Base-by-base conservation (phyloP, 2,888 invertebrate species). In the Drosophila bunnanda region DNA sequence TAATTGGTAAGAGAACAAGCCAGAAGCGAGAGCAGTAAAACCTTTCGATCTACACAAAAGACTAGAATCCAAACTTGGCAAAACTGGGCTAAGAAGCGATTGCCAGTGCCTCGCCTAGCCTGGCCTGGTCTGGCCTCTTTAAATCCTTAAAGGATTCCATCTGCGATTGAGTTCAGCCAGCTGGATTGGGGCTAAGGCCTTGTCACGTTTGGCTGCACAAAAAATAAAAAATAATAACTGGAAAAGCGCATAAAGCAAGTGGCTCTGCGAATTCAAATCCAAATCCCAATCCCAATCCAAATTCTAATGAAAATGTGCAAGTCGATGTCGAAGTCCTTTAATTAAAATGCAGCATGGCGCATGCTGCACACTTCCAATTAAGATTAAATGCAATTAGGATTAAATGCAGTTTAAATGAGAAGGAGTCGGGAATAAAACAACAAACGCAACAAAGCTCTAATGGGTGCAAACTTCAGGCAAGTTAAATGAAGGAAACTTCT, bases 101-200 rank as follows among this genome's bases (percentile, higher is more conserved):
- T 44, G 41, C 17, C 39, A n/a, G n/a, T 12, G 22, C 44, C 20
- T 3, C 6, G 9, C 13, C 13, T 34, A 34, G 10, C n/a, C n/a
- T n/a, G n/a, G 36, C 17, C 10, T 17, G 2, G 17, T 15, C 2
- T 13, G 10, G 34, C 36, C 67, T 17, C 54, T 68, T 67, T 68
- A 67, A 67, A 44, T 67, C 68, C 67, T 67, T 67, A 20, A 67
- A 67, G 68, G 68, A 66, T 34, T 52, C 32, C 15, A 10, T 10
- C 34, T n/a, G 34, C 20, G 53, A 36, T 66, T 55, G 68, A 66
- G 66, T 68, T 38, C 66, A 66, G 55, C 56, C 67, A 68, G 53
- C 68, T 34, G 67, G 32, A 67, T 67, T 56, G 68, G 22, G 67
- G 67, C 68, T 67, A 67, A 68, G 67, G 67, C 67, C 68, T 67